phyloP scores from a whole-genome alignment of 2,113 vertebrate genomes.

The Colaptes auratus region DNA sequence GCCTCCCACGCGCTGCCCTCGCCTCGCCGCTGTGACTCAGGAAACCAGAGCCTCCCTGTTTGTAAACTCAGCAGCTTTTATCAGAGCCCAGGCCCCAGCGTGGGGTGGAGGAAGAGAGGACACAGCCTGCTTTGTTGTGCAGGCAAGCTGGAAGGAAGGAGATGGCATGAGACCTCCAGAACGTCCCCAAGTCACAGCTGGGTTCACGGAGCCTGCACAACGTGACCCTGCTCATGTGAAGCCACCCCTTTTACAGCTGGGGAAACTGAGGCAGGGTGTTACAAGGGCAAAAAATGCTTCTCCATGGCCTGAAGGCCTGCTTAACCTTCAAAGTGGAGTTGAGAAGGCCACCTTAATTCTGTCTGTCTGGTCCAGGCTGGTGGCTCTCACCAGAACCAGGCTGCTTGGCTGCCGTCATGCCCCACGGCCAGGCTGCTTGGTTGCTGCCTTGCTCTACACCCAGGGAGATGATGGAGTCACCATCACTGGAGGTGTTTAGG shows the following conservation, averaged over 20 bases:
- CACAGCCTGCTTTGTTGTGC: not conserved
- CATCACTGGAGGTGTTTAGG: too few relatives aligned
- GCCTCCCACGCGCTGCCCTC: not conserved
- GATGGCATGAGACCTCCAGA: not conserved
- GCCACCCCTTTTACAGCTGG: not conserved
- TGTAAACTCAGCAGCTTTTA: conserved; percentile 21
- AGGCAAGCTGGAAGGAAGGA: not conserved
- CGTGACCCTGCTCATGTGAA: accelerated
- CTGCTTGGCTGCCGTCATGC: not conserved
- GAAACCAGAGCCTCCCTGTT: conserved; percentile 17
- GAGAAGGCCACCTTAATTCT: not conserved
- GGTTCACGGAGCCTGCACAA: accelerated
- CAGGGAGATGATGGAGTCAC: too few relatives aligned
- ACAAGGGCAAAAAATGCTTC: not conserved
- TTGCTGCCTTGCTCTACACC: too few relatives aligned
- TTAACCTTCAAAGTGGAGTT: not conserved
- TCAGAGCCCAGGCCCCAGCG: not conserved
- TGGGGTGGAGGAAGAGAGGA: not conserved
- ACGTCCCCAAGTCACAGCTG: not conserved
- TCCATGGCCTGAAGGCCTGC: not conserved
- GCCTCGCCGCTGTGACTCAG: not conserved
- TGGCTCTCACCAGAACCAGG: not conserved
- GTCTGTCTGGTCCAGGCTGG: not conserved
- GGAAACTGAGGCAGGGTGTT: not conserved
- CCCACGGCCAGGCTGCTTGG: not conserved